Conservation (phyloP, 1,140 invertebrate genomes). For the Holcopasites calliopsidis region DNA sequence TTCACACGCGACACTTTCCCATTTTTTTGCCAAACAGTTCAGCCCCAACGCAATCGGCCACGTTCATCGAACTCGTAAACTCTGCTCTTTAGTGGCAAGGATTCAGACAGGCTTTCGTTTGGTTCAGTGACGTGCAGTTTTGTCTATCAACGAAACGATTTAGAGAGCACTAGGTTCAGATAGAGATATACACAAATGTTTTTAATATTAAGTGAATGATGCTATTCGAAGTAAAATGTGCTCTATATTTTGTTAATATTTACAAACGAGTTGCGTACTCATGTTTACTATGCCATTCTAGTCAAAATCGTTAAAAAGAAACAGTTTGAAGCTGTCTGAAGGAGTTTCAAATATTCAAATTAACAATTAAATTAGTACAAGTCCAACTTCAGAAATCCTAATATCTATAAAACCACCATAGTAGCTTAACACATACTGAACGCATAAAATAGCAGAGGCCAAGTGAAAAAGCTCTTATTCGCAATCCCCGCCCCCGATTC, state of each 20-base stretch:
- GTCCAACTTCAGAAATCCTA: constrained; percentile 34
- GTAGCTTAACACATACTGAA: neutral
- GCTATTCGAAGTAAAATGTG: too few species aligned
- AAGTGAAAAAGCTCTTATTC: neutral
- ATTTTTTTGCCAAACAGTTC: constrained; percentile 40
- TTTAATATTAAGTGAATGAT: too few species aligned
- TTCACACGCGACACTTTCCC: constrained; percentile 31
- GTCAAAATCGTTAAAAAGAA: too few species aligned
- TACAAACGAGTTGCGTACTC: too few species aligned
- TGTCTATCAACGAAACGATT: neutral
- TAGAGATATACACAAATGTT: too few species aligned
- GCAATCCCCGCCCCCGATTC: too few species aligned
- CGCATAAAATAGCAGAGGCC: too few species aligned
- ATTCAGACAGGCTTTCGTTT: neutral
- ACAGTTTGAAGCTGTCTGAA: too few species aligned
- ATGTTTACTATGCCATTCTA: too few species aligned
- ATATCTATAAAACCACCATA: too few species aligned
- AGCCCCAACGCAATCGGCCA: constrained; percentile 22
- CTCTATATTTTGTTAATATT: too few species aligned
- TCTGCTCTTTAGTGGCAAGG: constrained; percentile 3
- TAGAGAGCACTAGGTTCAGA: neutral
- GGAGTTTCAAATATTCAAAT: too few species aligned
- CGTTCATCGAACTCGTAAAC: constrained; percentile 37
- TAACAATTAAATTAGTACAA: constrained; percentile 18
- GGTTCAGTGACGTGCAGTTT: constrained; percentile 7